Conservation (phyloP, 2,888 invertebrate genomes). For the Microctonus brassicae region DNA sequence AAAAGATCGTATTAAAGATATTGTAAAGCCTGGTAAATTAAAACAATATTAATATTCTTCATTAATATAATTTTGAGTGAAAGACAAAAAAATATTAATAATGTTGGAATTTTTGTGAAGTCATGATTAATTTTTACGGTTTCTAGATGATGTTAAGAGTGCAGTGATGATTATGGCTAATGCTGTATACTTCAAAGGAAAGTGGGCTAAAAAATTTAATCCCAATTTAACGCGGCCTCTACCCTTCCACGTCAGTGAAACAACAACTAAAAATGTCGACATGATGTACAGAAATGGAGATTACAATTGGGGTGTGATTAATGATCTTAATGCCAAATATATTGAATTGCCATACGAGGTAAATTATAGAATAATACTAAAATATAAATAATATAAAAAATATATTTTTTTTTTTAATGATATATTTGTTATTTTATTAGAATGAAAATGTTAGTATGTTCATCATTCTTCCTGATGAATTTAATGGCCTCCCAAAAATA, state of each 20-base stretch:
- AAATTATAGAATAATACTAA: slow-evolving; percentile 29
- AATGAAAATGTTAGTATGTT: slow-evolving; percentile 31
- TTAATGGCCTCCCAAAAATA: background rate
- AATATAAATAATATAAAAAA: too few species aligned
- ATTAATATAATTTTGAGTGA: background rate
- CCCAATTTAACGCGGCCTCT: slow-evolving; percentile 56
- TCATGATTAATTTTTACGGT: background rate
- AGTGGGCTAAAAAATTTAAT: slow-evolving; percentile 80
- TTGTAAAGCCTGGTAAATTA: slow-evolving; percentile 73
- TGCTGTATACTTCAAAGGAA: slow-evolving; percentile 89
- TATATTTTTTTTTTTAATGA: background rate
- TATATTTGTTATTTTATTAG: slow-evolving; percentile 8
- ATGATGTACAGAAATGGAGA: slow-evolving; percentile 79
- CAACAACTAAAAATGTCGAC: slow-evolving; percentile 75
- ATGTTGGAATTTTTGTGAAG: slow-evolving; percentile 3
- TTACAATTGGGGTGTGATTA: slow-evolving; percentile 70
- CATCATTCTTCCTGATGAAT: slow-evolving; percentile 31
- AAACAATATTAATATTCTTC: background rate
- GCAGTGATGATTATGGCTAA: slow-evolving; percentile 84
- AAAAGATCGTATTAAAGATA: slow-evolving; percentile 82
- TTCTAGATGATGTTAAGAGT: slow-evolving; percentile 71
- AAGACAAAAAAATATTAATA: background rate
- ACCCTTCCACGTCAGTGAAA: slow-evolving; percentile 76
- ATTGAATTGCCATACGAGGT: slow-evolving; percentile 80
- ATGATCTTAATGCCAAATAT: slow-evolving; percentile 74